These are phyloP conservation scores for Lepidocyrtoides sp. DNA, from an alignment of 2,888 invertebrate species.

Conservation along the genomic window DNA sequence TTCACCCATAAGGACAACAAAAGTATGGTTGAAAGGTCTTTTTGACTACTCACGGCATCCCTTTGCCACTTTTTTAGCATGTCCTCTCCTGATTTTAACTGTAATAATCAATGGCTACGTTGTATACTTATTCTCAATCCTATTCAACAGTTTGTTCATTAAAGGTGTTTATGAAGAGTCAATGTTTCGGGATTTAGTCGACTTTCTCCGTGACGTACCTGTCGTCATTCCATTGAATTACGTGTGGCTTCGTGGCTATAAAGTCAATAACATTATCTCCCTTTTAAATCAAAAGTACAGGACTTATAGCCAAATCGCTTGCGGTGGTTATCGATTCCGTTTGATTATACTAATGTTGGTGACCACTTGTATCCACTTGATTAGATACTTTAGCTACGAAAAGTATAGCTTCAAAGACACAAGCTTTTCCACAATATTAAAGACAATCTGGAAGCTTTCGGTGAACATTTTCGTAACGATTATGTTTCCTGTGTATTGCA, in stretches of 20 bases:
- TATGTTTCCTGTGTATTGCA: slow-evolving; percentile 79
- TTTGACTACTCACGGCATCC: slow-evolving; percentile 54
- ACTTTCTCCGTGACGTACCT: slow-evolving; percentile 56
- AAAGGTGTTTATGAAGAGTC: slow-evolving; percentile 39
- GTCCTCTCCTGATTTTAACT: slow-evolving; percentile 33
- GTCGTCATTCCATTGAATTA: slow-evolving; percentile 71
- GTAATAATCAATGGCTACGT: slow-evolving; percentile 16
- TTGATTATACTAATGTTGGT: slow-evolving; percentile 58
- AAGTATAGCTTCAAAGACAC: slow-evolving; percentile 19
- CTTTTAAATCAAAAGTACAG: slow-evolving; percentile 29
- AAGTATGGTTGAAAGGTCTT: slow-evolving; percentile 66
- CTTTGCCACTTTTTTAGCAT: not conserved
- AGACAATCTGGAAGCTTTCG: slow-evolving; percentile 12
- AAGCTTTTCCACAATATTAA: not conserved
- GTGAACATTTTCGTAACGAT: slow-evolving; percentile 46
- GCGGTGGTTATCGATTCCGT: slow-evolving; percentile 14
- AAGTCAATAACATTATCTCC: slow-evolving; percentile 59
- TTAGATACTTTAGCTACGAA: slow-evolving; percentile 64
- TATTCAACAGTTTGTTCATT: slow-evolving; percentile 66
- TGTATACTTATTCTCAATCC: not conserved
- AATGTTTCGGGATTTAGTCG: not conserved
- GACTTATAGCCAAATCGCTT: slow-evolving; percentile 26
- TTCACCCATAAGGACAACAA: slow-evolving; percentile 21
- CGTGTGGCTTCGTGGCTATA: slow-evolving; percentile 78
- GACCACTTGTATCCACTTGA: slow-evolving; percentile 22